A percentile compares a stretch with the other conserved stretches of the same genome.
These are phyloP conservation scores for Sisyra nigra DNA, from an alignment of 2,888 invertebrate species.

Conservation along the genomic window DNA sequence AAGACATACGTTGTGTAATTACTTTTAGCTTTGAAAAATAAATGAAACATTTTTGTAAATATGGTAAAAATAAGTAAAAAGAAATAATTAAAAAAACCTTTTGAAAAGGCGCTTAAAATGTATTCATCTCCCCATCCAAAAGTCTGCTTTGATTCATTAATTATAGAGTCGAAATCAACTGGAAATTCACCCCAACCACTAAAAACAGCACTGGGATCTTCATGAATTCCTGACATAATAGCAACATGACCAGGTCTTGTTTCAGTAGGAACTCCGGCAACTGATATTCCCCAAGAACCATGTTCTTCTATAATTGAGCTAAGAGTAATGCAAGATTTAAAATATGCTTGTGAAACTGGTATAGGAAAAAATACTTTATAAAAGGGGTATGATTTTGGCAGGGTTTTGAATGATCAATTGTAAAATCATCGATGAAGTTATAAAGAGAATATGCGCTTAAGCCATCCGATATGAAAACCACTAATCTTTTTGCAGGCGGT, in stretches of 20 bases:
- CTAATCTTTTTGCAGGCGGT: constrained; percentile 55
- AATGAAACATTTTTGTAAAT: too few species aligned
- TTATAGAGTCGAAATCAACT: constrained; percentile 91
- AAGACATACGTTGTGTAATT: constrained; percentile 25
- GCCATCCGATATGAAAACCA: constrained; percentile 85
- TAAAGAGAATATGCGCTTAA: constrained; percentile 75
- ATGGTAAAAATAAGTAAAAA: not conserved
- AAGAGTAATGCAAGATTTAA: too few species aligned
- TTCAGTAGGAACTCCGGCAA: constrained; percentile 91
- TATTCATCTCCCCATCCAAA: constrained; percentile 97
- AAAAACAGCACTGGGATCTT: constrained; percentile 93
- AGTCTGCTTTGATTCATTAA: constrained; percentile 70
- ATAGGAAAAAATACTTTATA: constrained; percentile 30
- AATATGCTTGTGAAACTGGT: too few species aligned
- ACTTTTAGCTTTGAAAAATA: too few species aligned
- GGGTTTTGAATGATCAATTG: too few species aligned
- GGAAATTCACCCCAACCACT: constrained; percentile 96
- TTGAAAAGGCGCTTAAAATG: constrained; percentile 80
- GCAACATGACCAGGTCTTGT: constrained; percentile 97
- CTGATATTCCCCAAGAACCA: constrained; percentile 69
- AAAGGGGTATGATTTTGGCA: not conserved
- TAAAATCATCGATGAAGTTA: constrained; percentile 24
- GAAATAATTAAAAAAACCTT: too few species aligned
- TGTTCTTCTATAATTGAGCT: constrained; percentile 37
- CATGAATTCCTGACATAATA: constrained; percentile 88